These are phyloP conservation scores for Ashinkailepas kermadecensis DNA, from an alignment of 2,888 invertebrate genomes.

Conservation along the genomic window DNA sequence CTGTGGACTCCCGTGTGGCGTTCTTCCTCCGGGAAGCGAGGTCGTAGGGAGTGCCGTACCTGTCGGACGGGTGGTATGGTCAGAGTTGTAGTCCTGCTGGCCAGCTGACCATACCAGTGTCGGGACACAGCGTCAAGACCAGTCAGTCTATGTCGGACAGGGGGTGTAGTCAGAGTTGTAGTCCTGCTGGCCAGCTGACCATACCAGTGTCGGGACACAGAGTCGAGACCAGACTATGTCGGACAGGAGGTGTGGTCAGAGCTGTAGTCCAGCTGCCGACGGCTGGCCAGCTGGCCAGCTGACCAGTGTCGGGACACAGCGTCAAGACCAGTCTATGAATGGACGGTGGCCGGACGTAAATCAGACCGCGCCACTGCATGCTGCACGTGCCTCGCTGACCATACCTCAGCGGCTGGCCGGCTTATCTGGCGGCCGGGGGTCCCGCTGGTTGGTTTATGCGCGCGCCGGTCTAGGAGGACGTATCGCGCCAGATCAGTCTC, in stretches of 20 bases:
- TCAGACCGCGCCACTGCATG: not conserved
- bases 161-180: too few species aligned
- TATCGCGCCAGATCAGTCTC: constrained; percentile 15
- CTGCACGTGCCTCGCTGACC: not conserved
- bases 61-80: constrained; percentile 3
- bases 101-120: too few species aligned
- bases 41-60: constrained; percentile 67
- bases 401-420: not conserved
- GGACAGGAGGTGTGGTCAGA: too few species aligned
- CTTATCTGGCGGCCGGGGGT: not conserved
- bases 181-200: too few species aligned
- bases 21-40: constrained; percentile 85
- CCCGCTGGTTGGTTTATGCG: constrained; percentile 19
- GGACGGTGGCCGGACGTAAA: not conserved
- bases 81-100: not conserved
- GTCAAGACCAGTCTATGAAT: too few species aligned
- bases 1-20: constrained; percentile 93
- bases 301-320: too few species aligned
- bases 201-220: too few species aligned
- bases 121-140: too few species aligned
- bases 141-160: too few species aligned
- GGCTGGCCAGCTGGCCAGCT: too few species aligned
- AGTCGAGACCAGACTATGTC: too few species aligned
- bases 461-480: not conserved
- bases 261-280: too few species aligned